These are phyloP conservation scores for Charanyca ferruginea DNA, from an alignment of 2,888 invertebrate species.

Conservation along the genomic window DNA sequence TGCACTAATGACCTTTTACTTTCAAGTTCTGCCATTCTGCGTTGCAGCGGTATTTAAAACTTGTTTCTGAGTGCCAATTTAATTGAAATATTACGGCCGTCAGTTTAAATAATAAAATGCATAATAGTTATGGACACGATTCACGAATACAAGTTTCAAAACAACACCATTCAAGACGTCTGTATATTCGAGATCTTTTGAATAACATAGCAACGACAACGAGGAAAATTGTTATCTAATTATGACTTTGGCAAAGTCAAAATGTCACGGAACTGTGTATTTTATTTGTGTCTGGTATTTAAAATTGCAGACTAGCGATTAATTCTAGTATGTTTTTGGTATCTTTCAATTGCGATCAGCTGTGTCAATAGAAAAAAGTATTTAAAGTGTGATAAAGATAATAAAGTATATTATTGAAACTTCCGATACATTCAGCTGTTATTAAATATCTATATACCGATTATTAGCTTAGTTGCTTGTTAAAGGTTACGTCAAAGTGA, in stretches of 20 bases:
- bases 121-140: conserved; percentile 32
- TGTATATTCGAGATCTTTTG: conserved; percentile 38
- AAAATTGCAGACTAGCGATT: conserved; percentile 13
- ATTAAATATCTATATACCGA: conserved; percentile 18
- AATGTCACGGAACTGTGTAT: conserved; percentile 27
- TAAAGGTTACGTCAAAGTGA: conserved; percentile 62
- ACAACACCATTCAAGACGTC: conserved; percentile 9
- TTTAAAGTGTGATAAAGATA: conserved; percentile 9
- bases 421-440: conserved; percentile 41
- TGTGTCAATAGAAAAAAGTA: conserved; percentile 33
- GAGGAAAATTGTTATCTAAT: conserved; percentile 32
- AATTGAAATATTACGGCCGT: conserved; percentile 36
- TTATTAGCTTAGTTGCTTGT: conserved; percentile 49
- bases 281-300: conserved; percentile 4
- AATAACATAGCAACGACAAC: conserved; percentile 8
- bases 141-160: conserved; percentile 44
- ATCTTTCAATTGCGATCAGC: conserved; percentile 38
- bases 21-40: conserved; percentile 38
- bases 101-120: conserved; percentile 25
- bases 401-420: conserved; percentile 27
- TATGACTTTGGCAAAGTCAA: conserved; percentile 5
- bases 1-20: conserved; percentile 52
- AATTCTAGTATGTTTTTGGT: neutral
- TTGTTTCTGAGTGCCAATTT: conserved; percentile 38
- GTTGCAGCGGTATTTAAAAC: conserved; percentile 44